phyloP scores from a whole-genome alignment of 2,888 invertebrate species.

The Yponomeuta plumbellus region DNA sequence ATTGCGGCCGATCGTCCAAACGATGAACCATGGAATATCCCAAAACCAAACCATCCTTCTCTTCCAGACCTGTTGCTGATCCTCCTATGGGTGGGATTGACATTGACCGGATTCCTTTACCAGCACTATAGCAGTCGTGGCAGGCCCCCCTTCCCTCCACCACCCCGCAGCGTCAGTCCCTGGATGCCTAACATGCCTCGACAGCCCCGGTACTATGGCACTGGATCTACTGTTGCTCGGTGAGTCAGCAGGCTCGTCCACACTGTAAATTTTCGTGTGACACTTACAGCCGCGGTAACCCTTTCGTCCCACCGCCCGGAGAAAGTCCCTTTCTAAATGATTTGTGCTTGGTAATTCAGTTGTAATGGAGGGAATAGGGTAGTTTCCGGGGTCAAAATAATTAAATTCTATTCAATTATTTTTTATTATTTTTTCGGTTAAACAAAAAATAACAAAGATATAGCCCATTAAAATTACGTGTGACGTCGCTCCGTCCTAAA shows the following conservation, averaged over 20 bases:
- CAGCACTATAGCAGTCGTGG: slow-evolving; percentile 75
- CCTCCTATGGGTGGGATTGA: slow-evolving; percentile 72
- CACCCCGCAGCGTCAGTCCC: slow-evolving; percentile 61
- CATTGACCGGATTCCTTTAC: slow-evolving; percentile 67
- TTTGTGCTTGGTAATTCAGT: no score
- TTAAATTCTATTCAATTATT: no score
- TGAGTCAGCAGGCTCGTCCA: background rate
- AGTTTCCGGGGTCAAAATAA: no score
- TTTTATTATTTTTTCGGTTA: no score
- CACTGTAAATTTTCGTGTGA: background rate
- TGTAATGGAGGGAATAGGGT: no score
- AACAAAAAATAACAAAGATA: no score
- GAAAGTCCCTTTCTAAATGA: no score
- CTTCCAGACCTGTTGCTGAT: slow-evolving; percentile 76
- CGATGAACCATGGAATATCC: background rate
- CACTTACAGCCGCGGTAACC: no score
- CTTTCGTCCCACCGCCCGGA: no score
- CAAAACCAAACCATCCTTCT: slow-evolving; percentile 17
- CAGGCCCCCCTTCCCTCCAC: slow-evolving; percentile 80
- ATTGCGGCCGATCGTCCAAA: no score
- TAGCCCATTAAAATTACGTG: no score
- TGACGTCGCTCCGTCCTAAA: no score
- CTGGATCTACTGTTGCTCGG: slow-evolving; percentile 14
- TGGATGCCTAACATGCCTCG: slow-evolving; percentile 29
- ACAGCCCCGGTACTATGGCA: slow-evolving; percentile 26